phyloP scores from a whole-genome alignment of 2,113 vertebrate genomes.

The Sinocyclocheilus rhinocerous region DNA sequence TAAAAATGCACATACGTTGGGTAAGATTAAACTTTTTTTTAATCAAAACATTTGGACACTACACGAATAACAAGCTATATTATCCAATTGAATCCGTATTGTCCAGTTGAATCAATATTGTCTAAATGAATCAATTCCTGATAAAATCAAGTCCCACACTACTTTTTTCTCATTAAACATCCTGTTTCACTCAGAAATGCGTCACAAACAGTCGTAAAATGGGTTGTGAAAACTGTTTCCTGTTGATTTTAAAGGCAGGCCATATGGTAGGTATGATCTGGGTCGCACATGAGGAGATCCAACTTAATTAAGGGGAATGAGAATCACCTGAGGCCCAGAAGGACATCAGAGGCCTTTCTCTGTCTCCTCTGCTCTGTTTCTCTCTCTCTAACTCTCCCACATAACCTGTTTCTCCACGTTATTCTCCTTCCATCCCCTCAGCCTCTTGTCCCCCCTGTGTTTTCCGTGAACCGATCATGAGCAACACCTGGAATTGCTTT shows the following conservation, averaged over 20 bases:
- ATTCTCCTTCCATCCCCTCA: conserved; percentile 41
- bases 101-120: neutral
- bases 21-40: neutral
- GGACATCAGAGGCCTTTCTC: conserved; percentile 66
- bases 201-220: conserved; percentile 40
- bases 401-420: conserved; percentile 41
- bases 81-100: no score
- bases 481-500: conserved; percentile 54
- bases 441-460: conserved; percentile 15
- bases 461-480: conserved; percentile 3
- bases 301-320: conserved; percentile 74
- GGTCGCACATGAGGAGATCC: conserved; percentile 52
- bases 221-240: neutral
- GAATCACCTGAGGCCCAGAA: conserved; percentile 74
- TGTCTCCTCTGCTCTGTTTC: conserved; percentile 22
- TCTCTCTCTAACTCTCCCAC: conserved; percentile 44
- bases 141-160: neutral
- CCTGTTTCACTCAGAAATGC: conserved; percentile 22
- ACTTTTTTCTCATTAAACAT: neutral
- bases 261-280: conserved; percentile 72
- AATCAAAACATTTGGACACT: no score
- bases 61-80: no score
- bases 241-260: conserved; percentile 59
- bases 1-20: neutral
- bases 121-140: neutral